Evolutionary conservation across 2,113 vertebrate species (phyloP).

Genomic region (Thomomys bottae): DNA sequence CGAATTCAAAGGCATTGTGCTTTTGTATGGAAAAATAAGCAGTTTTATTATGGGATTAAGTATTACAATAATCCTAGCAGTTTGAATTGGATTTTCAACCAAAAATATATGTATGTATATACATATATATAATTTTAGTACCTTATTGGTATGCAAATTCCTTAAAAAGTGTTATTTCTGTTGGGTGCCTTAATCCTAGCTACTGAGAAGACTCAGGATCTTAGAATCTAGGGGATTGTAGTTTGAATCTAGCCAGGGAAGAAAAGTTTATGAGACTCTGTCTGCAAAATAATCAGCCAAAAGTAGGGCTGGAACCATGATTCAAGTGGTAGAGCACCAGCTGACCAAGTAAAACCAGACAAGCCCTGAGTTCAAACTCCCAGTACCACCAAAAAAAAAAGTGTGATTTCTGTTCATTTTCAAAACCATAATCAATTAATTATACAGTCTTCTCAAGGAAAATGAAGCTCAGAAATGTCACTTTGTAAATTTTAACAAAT

Average conservation of each 20-base stretch:
- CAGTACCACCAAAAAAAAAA: no score
- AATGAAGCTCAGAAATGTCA: background rate
- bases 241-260: no score
- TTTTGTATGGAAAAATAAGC: accelerated
- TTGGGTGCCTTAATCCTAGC: no score
- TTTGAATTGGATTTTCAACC: background rate
- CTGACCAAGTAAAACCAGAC: background rate
- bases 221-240: no score
- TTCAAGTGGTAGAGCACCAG: no score
- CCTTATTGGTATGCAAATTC: background rate
- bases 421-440: no score
- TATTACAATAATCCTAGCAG: background rate
- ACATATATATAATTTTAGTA: background rate
- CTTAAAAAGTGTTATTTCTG: background rate
- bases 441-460: background rate
- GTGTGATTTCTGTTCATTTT: background rate
- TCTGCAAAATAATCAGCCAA: no score
- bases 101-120: background rate
- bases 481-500: background rate
- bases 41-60: background rate
- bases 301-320: no score
- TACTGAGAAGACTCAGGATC: no score
- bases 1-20: background rate
- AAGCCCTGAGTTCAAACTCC: background rate
- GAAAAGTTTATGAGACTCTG: no score